phyloP scores from a whole-genome alignment of 2,797 vertebrate species.

The Carduelis carduelis region DNA sequence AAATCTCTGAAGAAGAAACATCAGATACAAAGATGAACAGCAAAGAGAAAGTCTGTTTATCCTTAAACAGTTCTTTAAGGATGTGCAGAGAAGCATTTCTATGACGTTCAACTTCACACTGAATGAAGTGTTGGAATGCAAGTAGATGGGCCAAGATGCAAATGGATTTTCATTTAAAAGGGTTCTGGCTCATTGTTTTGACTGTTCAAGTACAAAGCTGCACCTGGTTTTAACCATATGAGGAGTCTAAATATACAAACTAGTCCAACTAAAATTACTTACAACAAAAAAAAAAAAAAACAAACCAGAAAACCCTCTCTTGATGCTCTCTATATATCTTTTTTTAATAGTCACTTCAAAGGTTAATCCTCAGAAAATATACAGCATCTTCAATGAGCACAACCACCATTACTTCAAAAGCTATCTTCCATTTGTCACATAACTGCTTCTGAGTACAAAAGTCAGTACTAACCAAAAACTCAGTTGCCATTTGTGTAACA shows the following conservation, averaged over 20 bases:
- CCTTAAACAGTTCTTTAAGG: not conserved
- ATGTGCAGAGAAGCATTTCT: not conserved
- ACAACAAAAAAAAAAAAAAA: not conserved
- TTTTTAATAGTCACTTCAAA: not conserved
- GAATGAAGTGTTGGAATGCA: not conserved
- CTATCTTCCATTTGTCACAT: not conserved
- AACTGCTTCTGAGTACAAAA: not conserved
- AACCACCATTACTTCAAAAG: not conserved
- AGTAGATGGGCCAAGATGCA: not conserved
- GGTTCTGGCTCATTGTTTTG: not conserved
- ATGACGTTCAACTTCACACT: not conserved
- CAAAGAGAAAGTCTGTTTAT: not conserved
- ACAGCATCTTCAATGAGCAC: not conserved
- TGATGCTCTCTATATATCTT: not conserved
- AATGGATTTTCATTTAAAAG: not conserved
- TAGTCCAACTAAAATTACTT: not conserved
- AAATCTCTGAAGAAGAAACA: not conserved
- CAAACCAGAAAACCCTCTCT: not conserved
- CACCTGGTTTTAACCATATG: not conserved
- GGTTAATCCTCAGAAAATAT: not conserved
- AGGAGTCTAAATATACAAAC: not conserved
- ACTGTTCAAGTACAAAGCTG: not conserved
- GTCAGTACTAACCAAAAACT: not conserved
- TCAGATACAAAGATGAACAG: not conserved
- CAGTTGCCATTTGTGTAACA: not conserved